Base-by-base conservation (phyloP, 2,888 invertebrate species). In the Masnerella sp. region DNA sequence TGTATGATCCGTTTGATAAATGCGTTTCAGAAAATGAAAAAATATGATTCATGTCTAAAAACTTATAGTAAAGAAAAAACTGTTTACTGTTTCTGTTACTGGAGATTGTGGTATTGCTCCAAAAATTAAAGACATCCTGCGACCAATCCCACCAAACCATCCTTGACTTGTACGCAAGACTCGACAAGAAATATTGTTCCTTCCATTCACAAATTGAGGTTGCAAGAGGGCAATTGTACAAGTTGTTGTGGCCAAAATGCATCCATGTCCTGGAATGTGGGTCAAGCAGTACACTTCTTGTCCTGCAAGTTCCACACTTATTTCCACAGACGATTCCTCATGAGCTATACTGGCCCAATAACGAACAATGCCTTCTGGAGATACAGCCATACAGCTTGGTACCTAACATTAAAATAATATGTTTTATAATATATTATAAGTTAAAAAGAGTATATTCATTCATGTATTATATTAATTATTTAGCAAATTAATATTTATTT, bases 281-380 rank as follows among this genome's bases (percentile, higher is more conserved):
- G 92, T 90, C 12, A 96, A 88, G 59, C 92, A 91, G 80, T 94
- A 94, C 80, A 95, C 96, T 88, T 96, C 95, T 87, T 96, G 95
- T 0, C 96, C 95, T 20, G 95, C 95, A 25, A 98, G 89, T 83
- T 97, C 96, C 1, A 95, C 94, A 62, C 92, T 93, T 38, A 94
- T 92, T 85, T 98, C 97, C 9, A 94, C 91, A 8, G 94, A 96
- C 0, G 94, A 93, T 0, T 94, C 94, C 84, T 96, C 96, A 79
- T 97, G 95, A 0, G 94, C 94, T 30, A 97, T 92, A 2, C 94
- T 95, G 0, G 95, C 91, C 98, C 98, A 98, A 88, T 94, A 97
- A n/a, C 97, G 91, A 0, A 96, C 93, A 49, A 93, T 92, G 28
- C 97, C 98, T 84, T 97, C 97, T 0, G 97, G 97, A 0, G 97